Base-by-base conservation (phyloP, 2,888 invertebrate genomes). In the Venusia cambrica region DNA sequence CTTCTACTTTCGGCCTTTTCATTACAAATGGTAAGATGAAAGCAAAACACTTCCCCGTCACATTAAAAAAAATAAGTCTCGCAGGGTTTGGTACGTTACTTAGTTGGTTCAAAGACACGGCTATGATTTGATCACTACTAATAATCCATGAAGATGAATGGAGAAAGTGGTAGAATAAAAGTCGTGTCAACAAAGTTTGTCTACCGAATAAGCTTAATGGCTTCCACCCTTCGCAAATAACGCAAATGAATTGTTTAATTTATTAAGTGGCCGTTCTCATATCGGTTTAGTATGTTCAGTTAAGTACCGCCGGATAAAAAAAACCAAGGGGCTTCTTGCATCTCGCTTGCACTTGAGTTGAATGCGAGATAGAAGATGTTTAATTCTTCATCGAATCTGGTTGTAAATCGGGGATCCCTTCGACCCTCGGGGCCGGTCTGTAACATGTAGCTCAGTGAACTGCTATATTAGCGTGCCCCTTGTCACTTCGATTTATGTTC, bases 211-310 rank as follows among this genome's bases (percentile, higher is more conserved):
- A 41, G 38, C 38, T 34, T 52, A 48, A 54, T 51, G 51, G 55
- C 53, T 44, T 48, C 48, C 69, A 62, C 76, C 71, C 69, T 63
- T 59, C 62, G 59, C 67, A 71, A 77, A 76, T 71, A 77, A 56
- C 62, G 63, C 68, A 70, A 79, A 81, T 73, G 80, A 83, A 85
- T 85, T 77, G 68, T 71, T 81, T 80, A 77, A 87, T 84, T 79
- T 69, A 84, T 80, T 77, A 79, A 85, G 83, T 83, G 81, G 69
- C 27, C 35, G 38, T 44, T 50, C 55, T 69, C 64, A 69, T 64
- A 67, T 64, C 61, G 61, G 58, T 54, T 57, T 57, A 57, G 59
- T 63, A 45, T 69, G 73, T 78, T 78, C 77, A 45, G 44, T 38
- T 37, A 42, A 38, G 38, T 38, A 40, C 30, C 37, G 38, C 22